Percentiles rank a stretch among this genome's conserved stretches.
phyloP scores from a whole-genome alignment of 2,888 invertebrate species.

The Eupithecia vulgata region DNA sequence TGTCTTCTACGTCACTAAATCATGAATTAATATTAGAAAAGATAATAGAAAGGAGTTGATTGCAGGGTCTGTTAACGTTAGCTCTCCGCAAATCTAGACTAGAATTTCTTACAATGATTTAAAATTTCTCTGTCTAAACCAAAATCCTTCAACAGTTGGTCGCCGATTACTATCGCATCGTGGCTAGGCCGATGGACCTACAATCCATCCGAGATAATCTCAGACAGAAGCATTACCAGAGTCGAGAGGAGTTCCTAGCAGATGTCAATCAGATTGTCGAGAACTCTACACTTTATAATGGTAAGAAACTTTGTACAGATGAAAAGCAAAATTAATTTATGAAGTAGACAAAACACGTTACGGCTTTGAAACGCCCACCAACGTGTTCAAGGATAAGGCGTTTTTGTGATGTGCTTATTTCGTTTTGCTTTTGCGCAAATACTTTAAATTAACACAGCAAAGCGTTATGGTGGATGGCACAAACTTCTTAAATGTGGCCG shows the following conservation, averaged over 20 bases:
- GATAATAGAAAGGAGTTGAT: too few species aligned
- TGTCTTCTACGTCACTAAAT: too few species aligned
- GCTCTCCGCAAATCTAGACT: not conserved
- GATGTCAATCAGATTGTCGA: conserved; percentile 98
- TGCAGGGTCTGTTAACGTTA: not conserved
- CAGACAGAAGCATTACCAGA: conserved; percentile 95
- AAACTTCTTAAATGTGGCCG: not conserved
- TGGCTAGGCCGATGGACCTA: conserved; percentile 97
- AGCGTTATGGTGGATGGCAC: not conserved
- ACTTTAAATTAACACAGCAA: too few species aligned
- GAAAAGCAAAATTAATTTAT: not conserved
- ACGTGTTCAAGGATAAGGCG: not conserved
- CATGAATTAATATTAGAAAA: too few species aligned
- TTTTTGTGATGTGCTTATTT: not conserved
- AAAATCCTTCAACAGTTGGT: conserved; percentile 85
- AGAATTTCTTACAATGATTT: not conserved
- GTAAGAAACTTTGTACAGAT: conserved; percentile 62
- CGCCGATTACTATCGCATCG: conserved; percentile 96
- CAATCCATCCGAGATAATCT: conserved; percentile 97
- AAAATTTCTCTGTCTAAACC: conserved; percentile 13
- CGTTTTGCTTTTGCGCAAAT: not conserved
- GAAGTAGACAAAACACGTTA: not conserved
- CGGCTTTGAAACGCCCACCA: not conserved
- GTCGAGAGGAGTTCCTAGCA: conserved; percentile 96
- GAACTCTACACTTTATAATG: conserved; percentile 97